Evolutionary conservation across 1,140 invertebrate genomes (phyloP).

Genomic region (Heterodera schachtii): DNA sequence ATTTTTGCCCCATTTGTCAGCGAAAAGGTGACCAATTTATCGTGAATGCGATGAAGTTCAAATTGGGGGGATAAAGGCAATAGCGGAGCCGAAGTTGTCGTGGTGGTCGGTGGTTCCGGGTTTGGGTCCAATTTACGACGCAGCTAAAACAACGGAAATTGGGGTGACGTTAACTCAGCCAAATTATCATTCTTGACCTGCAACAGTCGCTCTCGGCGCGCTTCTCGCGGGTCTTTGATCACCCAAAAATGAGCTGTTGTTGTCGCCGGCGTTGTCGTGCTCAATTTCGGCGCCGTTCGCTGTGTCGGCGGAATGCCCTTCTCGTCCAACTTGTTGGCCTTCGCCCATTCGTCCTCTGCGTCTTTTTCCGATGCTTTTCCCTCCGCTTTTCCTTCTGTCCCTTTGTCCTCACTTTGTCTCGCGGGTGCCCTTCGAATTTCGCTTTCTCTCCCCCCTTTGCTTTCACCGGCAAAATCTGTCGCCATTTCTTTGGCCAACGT

Average conservation of each 20-base stretch:
- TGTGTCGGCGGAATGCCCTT: background rate
- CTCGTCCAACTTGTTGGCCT: constrained; percentile 17
- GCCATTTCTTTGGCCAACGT: background rate
- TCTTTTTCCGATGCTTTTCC: background rate
- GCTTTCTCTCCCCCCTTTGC: background rate
- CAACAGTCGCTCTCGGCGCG: constrained; percentile 42
- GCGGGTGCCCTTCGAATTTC: constrained; percentile 9
- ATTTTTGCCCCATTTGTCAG: constrained; percentile 60
- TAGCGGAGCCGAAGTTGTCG: constrained; percentile 43
- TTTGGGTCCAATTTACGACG: constrained; percentile 27
- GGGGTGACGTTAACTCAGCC: background rate
- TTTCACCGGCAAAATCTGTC: background rate
- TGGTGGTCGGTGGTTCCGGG: constrained; percentile 10
- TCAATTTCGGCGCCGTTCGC: background rate
- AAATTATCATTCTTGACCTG: constrained; percentile 15
- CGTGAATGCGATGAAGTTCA: constrained; percentile 40
- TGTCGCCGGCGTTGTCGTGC: constrained; percentile 3
- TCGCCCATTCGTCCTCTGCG: constrained; percentile 1
- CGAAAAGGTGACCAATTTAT: constrained; percentile 51
- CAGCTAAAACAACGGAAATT: background rate
- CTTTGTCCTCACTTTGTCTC: constrained; percentile 11
- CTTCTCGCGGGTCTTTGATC: constrained; percentile 55
- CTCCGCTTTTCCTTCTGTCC: background rate
- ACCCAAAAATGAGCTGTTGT: constrained; percentile 57
- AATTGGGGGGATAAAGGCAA: constrained; percentile 40